Percentiles rank a stretch among this genome's conserved stretches.
These are phyloP conservation scores for Channallabes apus DNA, from an alignment of 2,797 vertebrate genomes.

Conservation along the genomic window DNA sequence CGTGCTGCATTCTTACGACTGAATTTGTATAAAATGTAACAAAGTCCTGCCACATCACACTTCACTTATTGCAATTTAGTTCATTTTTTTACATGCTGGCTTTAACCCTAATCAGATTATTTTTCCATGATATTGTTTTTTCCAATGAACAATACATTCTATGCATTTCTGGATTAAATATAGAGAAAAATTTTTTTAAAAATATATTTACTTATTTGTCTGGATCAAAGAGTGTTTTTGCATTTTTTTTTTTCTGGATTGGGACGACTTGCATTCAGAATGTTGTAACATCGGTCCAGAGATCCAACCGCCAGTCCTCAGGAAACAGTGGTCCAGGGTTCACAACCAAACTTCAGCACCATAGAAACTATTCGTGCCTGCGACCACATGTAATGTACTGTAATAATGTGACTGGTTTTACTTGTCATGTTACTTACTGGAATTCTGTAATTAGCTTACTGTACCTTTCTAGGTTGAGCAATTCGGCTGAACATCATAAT, in stretches of 20 bases:
- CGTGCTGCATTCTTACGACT: not conserved
- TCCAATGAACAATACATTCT: not conserved
- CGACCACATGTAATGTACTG: not conserved
- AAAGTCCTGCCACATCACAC: not conserved
- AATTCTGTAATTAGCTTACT: not conserved
- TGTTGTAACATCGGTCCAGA: not conserved
- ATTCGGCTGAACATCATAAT: not conserved
- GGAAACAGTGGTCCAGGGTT: not conserved
- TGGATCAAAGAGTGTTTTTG: not conserved
- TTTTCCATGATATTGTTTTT: not conserved
- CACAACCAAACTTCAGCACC: not conserved
- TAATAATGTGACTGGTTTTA: not conserved
- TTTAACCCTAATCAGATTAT: not conserved
- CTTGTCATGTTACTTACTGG: not conserved
- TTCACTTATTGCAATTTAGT: not conserved
- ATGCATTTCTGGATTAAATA: not conserved
- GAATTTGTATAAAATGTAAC: not conserved
- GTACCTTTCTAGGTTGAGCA: not conserved
- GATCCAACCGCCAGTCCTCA: not conserved
- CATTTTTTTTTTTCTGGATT: not conserved
- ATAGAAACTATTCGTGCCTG: not conserved
- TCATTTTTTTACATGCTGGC: not conserved
- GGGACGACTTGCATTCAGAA: not conserved
- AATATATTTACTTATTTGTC: not conserved
- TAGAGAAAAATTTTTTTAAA: not conserved